These are phyloP conservation scores for Telenomus remus DNA, from an alignment of 1,140 invertebrate species.

Conservation along the genomic window DNA sequence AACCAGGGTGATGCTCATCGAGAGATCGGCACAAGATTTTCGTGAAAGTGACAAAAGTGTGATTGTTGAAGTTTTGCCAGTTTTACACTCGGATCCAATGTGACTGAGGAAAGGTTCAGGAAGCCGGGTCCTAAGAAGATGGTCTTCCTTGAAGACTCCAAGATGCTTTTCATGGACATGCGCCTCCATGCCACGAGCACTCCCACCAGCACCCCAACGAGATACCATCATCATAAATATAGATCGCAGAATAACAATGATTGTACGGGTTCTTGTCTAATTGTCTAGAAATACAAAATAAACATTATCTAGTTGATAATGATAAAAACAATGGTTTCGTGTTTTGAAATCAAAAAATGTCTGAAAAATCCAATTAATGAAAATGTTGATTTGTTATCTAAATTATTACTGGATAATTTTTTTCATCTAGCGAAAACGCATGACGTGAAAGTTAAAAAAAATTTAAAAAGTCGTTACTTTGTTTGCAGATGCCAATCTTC, in stretches of 20 bases:
- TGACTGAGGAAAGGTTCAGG: slow-evolving; percentile 39
- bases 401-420: background rate
- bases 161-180: slow-evolving; percentile 74
- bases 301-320: background rate
- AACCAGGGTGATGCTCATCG: slow-evolving; percentile 2
- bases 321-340: background rate
- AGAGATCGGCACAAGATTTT: background rate
- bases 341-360: no score
- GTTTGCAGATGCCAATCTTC: slow-evolving; percentile 75
- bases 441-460: background rate
- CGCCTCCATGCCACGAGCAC: slow-evolving; percentile 73
- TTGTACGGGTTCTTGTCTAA: slow-evolving; percentile 62
- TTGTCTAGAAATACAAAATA: background rate
- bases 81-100: slow-evolving; percentile 51
- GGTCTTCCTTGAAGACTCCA: slow-evolving; percentile 74
- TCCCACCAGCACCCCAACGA: slow-evolving; percentile 67
- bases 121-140: slow-evolving; percentile 57
- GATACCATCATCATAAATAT: slow-evolving; percentile 65
- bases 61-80: background rate
- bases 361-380: no score
- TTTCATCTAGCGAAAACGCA: no score
- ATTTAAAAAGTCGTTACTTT: background rate
- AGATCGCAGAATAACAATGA: slow-evolving; percentile 73
- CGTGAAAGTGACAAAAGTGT: slow-evolving; percentile 17
- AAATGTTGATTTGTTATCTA: no score